Evolutionary conservation across 2,113 vertebrate genomes (phyloP).

Genomic region (Tragulus kanchil): DNA sequence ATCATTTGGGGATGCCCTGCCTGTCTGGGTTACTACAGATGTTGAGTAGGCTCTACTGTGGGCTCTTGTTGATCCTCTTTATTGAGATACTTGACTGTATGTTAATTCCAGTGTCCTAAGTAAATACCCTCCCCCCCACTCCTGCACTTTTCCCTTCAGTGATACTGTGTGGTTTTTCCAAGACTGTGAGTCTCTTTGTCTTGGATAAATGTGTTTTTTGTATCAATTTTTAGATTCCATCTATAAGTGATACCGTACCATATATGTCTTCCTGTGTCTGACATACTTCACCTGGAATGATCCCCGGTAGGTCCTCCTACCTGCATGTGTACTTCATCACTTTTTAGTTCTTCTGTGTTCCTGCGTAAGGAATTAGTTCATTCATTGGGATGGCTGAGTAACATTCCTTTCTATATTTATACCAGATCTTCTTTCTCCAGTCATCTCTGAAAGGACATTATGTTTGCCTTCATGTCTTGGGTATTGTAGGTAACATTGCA

Average conservation of each 20-base stretch:
- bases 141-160: background rate
- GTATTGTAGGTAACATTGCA: too few relatives aligned
- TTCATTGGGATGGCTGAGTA: too few relatives aligned
- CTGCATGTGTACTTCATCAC: too few relatives aligned
- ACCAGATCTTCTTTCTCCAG: too few relatives aligned
- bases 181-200: background rate
- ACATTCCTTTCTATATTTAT: too few relatives aligned
- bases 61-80: background rate
- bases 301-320: background rate
- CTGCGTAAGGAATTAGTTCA: too few relatives aligned
- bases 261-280: background rate
- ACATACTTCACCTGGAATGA: background rate
- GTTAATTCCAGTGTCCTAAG: background rate
- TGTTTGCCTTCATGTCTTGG: too few relatives aligned
- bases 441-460: too few relatives aligned
- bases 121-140: background rate
- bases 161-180: background rate
- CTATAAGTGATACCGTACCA: background rate
- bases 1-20: background rate
- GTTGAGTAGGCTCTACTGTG: background rate
- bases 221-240: background rate
- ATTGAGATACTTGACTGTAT: background rate
- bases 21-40: background rate
- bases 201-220: background rate
- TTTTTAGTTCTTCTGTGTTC: too few relatives aligned